Evolutionary conservation across 2,888 invertebrate species (phyloP).

Genomic region (Cecidostiba fungosa): DNA sequence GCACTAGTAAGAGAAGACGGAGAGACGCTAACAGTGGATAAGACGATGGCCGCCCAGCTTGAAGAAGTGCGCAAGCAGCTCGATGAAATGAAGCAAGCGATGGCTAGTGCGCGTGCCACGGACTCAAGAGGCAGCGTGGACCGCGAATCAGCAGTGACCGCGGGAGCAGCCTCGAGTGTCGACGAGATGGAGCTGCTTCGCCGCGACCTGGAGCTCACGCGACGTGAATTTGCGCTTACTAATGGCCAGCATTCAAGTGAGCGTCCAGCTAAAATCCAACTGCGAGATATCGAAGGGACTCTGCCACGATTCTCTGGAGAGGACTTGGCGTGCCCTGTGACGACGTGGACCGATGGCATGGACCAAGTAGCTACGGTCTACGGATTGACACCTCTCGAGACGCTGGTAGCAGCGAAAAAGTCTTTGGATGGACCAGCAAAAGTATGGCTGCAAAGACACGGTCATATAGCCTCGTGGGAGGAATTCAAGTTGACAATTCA

Average conservation of each 20-base stretch:
- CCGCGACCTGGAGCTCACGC: neutral
- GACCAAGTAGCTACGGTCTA: neutral
- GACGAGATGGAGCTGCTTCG: neutral
- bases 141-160: neutral
- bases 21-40: neutral
- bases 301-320: neutral
- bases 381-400: neutral
- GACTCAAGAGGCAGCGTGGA: neutral
- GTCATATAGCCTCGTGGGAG: neutral
- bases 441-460: too few species aligned
- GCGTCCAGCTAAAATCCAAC: neutral
- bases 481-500: neutral
- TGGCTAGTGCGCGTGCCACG: too few species aligned
- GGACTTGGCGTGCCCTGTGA: neutral
- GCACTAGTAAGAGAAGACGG: neutral
- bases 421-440: too few species aligned
- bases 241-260: neutral
- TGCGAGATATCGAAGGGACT: neutral
- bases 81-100: neutral
- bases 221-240: neutral
- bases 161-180: neutral
- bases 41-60: neutral
- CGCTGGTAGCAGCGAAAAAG: slow-evolving; percentile 16
- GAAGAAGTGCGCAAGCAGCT: neutral
- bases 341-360: neutral